Evolutionary conservation across 2,113 vertebrate genomes (phyloP).

Genomic region (Rhea americana): DNA sequence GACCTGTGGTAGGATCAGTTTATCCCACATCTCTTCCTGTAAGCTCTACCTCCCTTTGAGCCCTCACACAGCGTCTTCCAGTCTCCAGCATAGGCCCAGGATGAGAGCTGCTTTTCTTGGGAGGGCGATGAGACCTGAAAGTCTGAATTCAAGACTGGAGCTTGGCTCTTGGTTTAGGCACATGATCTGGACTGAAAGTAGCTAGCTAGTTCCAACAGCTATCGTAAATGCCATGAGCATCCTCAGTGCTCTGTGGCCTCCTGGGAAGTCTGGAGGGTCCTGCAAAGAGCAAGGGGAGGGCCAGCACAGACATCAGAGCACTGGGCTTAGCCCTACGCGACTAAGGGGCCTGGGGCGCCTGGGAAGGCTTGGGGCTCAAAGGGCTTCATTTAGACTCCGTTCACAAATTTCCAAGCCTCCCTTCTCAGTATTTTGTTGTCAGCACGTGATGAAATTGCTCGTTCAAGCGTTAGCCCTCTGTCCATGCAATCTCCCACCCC

Average conservation of each 20-base stretch:
- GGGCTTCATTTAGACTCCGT: accelerated
- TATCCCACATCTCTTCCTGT: neutral
- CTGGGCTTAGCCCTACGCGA: neutral
- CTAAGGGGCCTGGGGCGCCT: accelerated
- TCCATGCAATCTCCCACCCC: neutral
- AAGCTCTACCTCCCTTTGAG: too few relatives aligned
- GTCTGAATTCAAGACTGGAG: neutral
- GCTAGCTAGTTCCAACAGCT: neutral
- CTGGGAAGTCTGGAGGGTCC: neutral
- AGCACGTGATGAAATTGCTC: neutral
- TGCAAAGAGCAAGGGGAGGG: neutral
- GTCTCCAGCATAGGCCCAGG: neutral
- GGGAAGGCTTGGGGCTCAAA: too few relatives aligned
- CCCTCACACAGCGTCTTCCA: too few relatives aligned
- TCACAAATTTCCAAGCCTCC: neutral
- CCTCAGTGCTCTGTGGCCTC: neutral
- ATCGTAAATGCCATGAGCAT: neutral
- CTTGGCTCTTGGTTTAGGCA: neutral
- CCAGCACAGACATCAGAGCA: neutral
- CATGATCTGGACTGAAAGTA: neutral
- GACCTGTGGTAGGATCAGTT: neutral
- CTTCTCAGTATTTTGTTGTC: neutral
- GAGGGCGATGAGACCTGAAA: neutral
- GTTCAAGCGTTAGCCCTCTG: accelerated
- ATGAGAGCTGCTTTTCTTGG: neutral